A percentile compares a stretch with the other conserved stretches of the same genome.
Evolutionary conservation across 2,888 invertebrate genomes (phyloP).

Genomic region (Parnassius glacialis): DNA sequence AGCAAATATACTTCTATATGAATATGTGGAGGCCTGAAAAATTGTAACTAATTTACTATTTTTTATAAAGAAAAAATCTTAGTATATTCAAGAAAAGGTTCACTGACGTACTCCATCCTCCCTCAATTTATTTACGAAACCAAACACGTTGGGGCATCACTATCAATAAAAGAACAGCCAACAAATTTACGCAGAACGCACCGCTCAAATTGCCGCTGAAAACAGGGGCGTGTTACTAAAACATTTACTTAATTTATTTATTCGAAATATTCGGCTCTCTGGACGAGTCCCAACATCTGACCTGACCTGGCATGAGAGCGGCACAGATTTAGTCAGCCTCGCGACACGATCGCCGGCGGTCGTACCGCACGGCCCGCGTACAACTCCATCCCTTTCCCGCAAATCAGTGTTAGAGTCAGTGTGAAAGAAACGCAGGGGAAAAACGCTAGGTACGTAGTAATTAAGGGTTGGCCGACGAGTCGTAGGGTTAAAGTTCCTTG

Average conservation of each 20-base stretch:
- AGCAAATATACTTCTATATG: no score
- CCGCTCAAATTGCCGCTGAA: conserved; percentile 18
- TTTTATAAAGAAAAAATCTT: not conserved
- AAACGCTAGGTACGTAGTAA: conserved; percentile 46
- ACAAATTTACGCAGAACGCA: conserved; percentile 8
- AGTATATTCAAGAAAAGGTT: not conserved
- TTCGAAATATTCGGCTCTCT: conserved; percentile 28
- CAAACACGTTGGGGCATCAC: not conserved
- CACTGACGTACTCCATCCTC: not conserved
- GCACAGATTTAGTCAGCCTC: conserved; percentile 78
- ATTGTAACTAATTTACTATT: not conserved
- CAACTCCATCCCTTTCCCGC: conserved; percentile 50
- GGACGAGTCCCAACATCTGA: conserved; percentile 56
- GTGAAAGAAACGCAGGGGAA: conserved; percentile 46
- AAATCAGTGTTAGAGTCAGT: conserved; percentile 48
- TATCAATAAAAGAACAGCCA: conserved; percentile 7
- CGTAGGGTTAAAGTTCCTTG: conserved; percentile 39
- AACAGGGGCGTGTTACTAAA: conserved; percentile 7
- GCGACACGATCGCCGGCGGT: conserved; percentile 66
- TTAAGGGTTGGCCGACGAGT: conserved; percentile 44
- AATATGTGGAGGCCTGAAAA: no score
- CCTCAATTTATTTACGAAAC: not conserved
- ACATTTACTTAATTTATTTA: conserved; percentile 24
- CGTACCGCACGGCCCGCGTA: conserved; percentile 44
- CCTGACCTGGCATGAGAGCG: conserved; percentile 72